Base-by-base conservation (phyloP, 2,113 vertebrate genomes). In the Dolichallabes microphthalmus region DNA sequence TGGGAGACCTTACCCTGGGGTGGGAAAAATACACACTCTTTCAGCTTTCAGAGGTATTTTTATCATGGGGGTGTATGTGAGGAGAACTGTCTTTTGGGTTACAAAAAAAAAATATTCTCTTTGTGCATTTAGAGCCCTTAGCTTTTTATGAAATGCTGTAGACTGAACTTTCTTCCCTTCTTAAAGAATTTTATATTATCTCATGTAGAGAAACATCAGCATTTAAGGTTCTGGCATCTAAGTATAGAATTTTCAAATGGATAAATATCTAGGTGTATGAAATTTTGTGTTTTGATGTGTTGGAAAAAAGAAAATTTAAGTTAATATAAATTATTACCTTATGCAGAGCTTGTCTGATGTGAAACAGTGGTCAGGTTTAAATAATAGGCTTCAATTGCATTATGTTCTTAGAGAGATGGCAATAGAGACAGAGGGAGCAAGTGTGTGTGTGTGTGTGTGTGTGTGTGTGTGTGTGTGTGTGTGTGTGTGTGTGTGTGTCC, bases 1-100 rank as follows among this genome's bases (percentile, higher is more conserved):
- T 89, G 93, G 91, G 91, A 92, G 92, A 93, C 91, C 93, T 92
- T 95, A 90, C 94, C 94, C 94, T 82, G 93, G 91, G 93, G 94
- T 94, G 89, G 89, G 89, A 90, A 90, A 86, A 60, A 86, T 81
- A 87, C 73, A 86, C 87, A 84, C 82, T 84, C 82, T 84, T 76
- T 82, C 71, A 86, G 80, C 60, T 86, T 78, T 78, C 78, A 61
- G 81, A 81, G 90, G 90, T 90, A 91, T 92, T 89, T 92, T 89
- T 89, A 88, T 71, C 85, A 80, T 78, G 82, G 78, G 88, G 79
- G 81, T 83, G 86, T 85, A 61, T 86, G 73, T 73, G 81, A 77
- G 78, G 55, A 77, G 71, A 75, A 79, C 52, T 77, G 77, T 87
- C 69, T 85, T 86, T 80, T 86, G 77, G 80, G 82, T 81, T 73